A percentile compares a stretch with the other conserved stretches of the same genome.
These are phyloP conservation scores for Drosophila suzukii DNA, from an alignment of 1,140 invertebrate species.

Conservation along the genomic window DNA sequence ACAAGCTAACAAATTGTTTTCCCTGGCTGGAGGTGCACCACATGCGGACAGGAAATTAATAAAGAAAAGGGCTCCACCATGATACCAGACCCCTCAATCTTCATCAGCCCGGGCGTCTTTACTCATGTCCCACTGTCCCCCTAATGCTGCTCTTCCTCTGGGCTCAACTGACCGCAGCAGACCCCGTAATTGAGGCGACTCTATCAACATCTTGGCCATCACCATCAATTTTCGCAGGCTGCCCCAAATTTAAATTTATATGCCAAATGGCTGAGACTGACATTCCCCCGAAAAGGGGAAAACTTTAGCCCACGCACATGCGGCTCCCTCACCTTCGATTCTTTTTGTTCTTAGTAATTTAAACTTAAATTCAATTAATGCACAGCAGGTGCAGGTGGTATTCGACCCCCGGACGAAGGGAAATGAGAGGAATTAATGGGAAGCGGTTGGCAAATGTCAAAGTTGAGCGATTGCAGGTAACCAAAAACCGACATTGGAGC, in stretches of 20 bases:
- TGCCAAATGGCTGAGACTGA: slow-evolving; percentile 24
- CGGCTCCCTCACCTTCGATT: neutral
- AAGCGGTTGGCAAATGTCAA: slow-evolving; percentile 23
- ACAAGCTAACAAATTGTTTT: slow-evolving; percentile 81
- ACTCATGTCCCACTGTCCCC: neutral
- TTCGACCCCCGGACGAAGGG: neutral
- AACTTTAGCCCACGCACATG: slow-evolving; percentile 30
- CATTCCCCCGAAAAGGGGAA: slow-evolving; percentile 8
- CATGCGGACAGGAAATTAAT: slow-evolving; percentile 80
- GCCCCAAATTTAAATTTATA: slow-evolving; percentile 55
- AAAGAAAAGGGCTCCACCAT: slow-evolving; percentile 61
- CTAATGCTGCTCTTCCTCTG: neutral
- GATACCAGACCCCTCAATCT: slow-evolving; percentile 44
- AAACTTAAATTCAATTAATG: slow-evolving; percentile 46
- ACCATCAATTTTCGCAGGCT: slow-evolving; percentile 14
- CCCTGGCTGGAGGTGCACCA: slow-evolving; percentile 76
- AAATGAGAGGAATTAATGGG: slow-evolving; percentile 14
- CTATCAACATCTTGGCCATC: slow-evolving; percentile 40
- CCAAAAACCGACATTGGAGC: slow-evolving; percentile 21
- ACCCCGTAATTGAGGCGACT: slow-evolving; percentile 34
- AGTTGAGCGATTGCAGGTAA: slow-evolving; percentile 24
- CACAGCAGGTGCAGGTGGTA: slow-evolving; percentile 24
- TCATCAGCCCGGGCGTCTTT: slow-evolving; percentile 31
- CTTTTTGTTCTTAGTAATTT: slow-evolving; percentile 13
- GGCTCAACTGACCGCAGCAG: slow-evolving; percentile 65